A percentile compares a stretch with the other conserved stretches of the same genome.
Evolutionary conservation across 2,797 vertebrate genomes (phyloP).

Genomic region (Huso huso): DNA sequence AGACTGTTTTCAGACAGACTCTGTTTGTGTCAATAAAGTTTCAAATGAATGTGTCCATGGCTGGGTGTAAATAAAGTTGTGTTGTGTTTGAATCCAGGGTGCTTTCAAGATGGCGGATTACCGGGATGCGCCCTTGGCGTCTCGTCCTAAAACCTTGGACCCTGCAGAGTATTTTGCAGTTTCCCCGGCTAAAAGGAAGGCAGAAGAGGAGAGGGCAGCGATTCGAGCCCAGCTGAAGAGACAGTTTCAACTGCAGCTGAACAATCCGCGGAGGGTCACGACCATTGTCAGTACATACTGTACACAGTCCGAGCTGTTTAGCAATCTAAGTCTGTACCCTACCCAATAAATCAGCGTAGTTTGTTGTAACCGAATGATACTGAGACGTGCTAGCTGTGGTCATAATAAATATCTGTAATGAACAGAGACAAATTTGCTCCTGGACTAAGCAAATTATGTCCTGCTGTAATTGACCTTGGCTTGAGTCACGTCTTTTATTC

Average conservation of each 20-base stretch:
- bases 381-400: accelerated
- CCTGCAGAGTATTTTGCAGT: conserved; percentile 59
- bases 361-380: no score
- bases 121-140: conserved; percentile 48
- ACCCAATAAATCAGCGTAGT: no score
- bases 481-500: no score
- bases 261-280: conserved; percentile 61
- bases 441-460: no score
- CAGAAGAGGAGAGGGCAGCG: conserved; percentile 56
- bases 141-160: conserved; percentile 64
- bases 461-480: no score
- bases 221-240: conserved; percentile 71
- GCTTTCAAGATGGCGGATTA: conserved; percentile 61
- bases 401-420: conserved; percentile 5
- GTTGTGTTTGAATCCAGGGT: background rate
- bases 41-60: background rate
- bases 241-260: conserved; percentile 70
- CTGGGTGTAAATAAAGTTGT: conserved; percentile 1
- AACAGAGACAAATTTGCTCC: no score
- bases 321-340: conserved; percentile 35
- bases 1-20: background rate
- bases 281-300: conserved; percentile 65
- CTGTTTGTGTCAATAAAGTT: no score
- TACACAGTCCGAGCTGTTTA: background rate
- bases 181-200: conserved; percentile 50